These are phyloP conservation scores for Argynnis bischoffii DNA, from an alignment of 2,888 invertebrate species.

Conservation along the genomic window DNA sequence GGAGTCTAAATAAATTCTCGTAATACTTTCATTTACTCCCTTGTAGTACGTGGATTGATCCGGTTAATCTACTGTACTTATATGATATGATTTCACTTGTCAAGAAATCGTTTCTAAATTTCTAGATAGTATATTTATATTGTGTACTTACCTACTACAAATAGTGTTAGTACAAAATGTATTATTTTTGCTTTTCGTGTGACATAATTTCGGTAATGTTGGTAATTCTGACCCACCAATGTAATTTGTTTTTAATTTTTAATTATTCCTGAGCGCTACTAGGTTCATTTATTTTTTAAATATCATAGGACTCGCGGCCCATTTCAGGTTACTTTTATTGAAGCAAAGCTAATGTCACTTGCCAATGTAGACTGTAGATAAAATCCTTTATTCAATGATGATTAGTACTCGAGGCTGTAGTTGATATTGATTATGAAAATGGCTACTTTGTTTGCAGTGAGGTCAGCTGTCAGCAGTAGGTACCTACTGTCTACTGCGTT, in stretches of 20 bases:
- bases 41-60: background rate
- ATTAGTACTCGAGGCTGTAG: conserved; percentile 17
- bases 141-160: too few relatives aligned
- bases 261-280: too few relatives aligned
- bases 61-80: conserved; percentile 1
- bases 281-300: too few relatives aligned
- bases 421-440: conserved; percentile 16
- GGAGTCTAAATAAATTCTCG: background rate
- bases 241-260: too few relatives aligned
- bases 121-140: too few relatives aligned
- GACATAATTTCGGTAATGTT: too few relatives aligned
- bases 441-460: conserved; percentile 8
- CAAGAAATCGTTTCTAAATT: background rate
- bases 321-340: background rate
- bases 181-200: too few relatives aligned
- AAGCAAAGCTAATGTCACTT: background rate
- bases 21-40: background rate
- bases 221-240: too few relatives aligned
- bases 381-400: background rate
- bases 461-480: conserved; percentile 5
- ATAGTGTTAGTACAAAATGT: too few relatives aligned
- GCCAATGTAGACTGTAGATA: background rate
- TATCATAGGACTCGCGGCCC: too few relatives aligned
- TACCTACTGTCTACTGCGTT: too few relatives aligned
- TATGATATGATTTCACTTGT: background rate